These are phyloP conservation scores for Coregonus sp. DNA, from an alignment of 2,797 vertebrate species.

Conservation along the genomic window DNA sequence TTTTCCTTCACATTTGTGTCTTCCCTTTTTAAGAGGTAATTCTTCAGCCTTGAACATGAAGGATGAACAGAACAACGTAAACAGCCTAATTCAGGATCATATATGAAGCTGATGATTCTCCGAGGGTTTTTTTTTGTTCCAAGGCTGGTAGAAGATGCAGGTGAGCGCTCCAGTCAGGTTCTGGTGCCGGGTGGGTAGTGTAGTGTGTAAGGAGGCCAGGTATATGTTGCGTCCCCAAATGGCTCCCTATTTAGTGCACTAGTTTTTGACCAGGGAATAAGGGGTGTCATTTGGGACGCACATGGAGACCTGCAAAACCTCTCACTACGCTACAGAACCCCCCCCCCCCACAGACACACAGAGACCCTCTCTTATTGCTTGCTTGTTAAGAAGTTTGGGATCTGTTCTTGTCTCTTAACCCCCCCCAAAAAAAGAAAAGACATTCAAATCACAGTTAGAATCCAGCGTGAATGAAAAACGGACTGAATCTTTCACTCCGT, in stretches of 20 bases:
- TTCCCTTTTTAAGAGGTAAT: conserved; percentile 30
- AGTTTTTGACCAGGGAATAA: too few relatives aligned
- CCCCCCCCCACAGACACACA: conserved; percentile 18
- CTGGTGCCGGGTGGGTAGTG: conserved; percentile 24
- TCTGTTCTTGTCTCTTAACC: conserved; percentile 34
- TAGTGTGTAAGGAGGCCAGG: conserved; percentile 11
- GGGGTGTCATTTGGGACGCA: too few relatives aligned
- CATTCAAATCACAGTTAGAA: conserved; percentile 53
- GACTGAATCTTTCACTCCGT: conserved; percentile 17
- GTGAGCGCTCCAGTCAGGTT: conserved; percentile 39
- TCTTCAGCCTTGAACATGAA: conserved; percentile 25
- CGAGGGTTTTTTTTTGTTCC: conserved; percentile 66
- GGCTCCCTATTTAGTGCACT: not conserved
- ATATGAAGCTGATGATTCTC: conserved; percentile 51
- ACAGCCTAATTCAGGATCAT: conserved; percentile 13
- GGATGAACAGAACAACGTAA: conserved; percentile 26
- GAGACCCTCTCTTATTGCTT: conserved; percentile 76
- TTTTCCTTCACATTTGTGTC: not conserved
- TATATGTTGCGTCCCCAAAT: conserved; percentile 7
- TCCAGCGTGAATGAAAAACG: conserved; percentile 39
- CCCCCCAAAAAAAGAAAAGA: conserved; percentile 26
- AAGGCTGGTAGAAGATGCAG: conserved; percentile 67
- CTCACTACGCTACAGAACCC: conserved; percentile 37
- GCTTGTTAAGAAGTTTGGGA: conserved; percentile 52
- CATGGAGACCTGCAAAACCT: conserved; percentile 13